Conservation (phyloP, 2,113 vertebrate species). For the Semicossyphus pulcher region DNA sequence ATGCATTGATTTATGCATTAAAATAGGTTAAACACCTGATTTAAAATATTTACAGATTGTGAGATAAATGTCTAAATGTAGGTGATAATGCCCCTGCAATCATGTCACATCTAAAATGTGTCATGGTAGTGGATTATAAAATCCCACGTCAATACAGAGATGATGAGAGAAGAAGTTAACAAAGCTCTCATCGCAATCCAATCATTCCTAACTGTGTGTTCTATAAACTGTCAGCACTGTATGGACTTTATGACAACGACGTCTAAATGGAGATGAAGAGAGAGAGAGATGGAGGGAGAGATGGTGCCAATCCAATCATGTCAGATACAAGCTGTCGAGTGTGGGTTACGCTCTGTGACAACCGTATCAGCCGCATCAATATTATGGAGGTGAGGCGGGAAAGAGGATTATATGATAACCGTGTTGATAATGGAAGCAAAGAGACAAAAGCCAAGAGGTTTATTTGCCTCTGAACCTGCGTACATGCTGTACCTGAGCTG, state of each 20-base stretch:
- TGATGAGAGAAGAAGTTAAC: constrained; percentile 44
- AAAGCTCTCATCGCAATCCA: constrained; percentile 26
- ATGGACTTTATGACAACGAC: constrained; percentile 25
- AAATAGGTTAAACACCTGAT: not conserved
- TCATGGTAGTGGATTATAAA: constrained; percentile 10
- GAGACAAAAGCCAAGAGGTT: constrained; percentile 12
- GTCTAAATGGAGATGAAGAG: constrained; percentile 21
- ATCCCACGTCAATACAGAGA: constrained; percentile 19
- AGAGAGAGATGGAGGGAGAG: constrained; percentile 9
- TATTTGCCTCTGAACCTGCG: not conserved
- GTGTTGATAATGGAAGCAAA: constrained; percentile 15
- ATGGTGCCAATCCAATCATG: constrained; percentile 45
- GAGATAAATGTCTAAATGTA: not conserved
- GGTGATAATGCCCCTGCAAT: constrained; percentile 14
- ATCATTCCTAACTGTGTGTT: constrained; percentile 11
- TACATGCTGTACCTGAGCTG: not conserved
- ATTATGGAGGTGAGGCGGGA: constrained; percentile 37
- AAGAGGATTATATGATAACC: constrained; percentile 38
- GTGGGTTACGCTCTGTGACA: constrained; percentile 35
- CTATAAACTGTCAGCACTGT: constrained; percentile 31
- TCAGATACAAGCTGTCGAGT: constrained; percentile 47
- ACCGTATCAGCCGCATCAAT: constrained; percentile 47
- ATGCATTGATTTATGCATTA: too few relatives aligned
- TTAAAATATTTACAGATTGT: not conserved
- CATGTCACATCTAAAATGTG: not conserved